These are phyloP conservation scores for Amiota mariae DNA, from an alignment of 2,888 invertebrate genomes.

Conservation along the genomic window DNA sequence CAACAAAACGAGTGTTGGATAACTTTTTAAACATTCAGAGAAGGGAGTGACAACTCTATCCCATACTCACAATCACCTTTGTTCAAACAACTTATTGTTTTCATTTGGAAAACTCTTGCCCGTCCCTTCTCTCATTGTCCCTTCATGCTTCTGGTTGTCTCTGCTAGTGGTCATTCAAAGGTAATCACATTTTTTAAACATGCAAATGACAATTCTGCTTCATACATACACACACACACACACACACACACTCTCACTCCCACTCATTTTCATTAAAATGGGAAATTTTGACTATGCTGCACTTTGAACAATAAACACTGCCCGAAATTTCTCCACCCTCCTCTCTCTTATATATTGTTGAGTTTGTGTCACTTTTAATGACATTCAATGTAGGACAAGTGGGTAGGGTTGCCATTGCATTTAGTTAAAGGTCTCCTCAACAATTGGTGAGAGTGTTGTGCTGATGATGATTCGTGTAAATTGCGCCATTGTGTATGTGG, in stretches of 20 bases:
- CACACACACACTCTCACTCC: not conserved
- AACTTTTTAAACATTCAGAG: not conserved
- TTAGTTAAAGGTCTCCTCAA: not conserved
- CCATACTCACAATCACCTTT: not conserved
- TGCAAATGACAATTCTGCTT: not conserved
- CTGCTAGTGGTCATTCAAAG: slow-evolving; percentile 14
- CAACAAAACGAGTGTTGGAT: too few relatives aligned
- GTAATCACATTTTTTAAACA: slow-evolving; percentile 31
- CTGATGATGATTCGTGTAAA: slow-evolving; percentile 51
- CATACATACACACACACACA: not conserved
- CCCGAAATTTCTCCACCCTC: too few relatives aligned
- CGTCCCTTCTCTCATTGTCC: not conserved
- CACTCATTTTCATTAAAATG: slow-evolving; percentile 57
- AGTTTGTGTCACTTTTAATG: slow-evolving; percentile 51
- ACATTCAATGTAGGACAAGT: slow-evolving; percentile 46
- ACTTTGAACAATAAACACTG: slow-evolving; percentile 41
- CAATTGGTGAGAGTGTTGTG: not conserved
- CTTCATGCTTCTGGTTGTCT: not conserved
- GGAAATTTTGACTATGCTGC: slow-evolving; percentile 49
- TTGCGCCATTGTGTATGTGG: slow-evolving; percentile 55
- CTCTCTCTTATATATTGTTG: not conserved
- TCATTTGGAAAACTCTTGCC: slow-evolving; percentile 10
- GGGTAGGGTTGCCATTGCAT: not conserved
- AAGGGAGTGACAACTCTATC: too few relatives aligned
- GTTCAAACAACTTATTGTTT: slow-evolving; percentile 15